Evolutionary conservation across 37 sponge, comb jelly and placozoan species (phyloP).

Genomic region (Geodia barretti): DNA sequence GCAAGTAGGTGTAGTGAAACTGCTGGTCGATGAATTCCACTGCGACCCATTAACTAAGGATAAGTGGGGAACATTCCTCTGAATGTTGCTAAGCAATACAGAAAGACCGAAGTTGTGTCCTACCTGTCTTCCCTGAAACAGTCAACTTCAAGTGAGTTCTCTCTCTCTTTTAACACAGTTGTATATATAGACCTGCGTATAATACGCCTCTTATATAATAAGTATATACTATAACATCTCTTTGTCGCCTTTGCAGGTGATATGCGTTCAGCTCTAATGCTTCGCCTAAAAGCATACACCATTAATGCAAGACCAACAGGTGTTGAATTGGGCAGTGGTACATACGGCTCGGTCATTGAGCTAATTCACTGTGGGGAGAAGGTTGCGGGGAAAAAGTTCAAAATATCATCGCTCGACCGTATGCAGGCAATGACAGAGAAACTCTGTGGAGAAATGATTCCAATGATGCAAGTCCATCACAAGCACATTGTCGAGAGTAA

Average conservation of each 20-base stretch:
- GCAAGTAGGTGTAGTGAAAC: background rate
- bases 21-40: background rate
- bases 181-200: no score
- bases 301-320: background rate
- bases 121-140: background rate
- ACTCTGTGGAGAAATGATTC: background rate
- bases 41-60: background rate
- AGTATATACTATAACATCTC: no score
- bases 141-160: background rate
- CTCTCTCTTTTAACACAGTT: no score
- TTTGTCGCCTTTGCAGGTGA: background rate
- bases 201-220: background rate
- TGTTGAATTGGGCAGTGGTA: background rate
- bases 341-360: background rate
- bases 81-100: background rate
- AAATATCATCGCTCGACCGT: background rate
- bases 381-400: background rate
- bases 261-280: background rate
- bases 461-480: background rate
- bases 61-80: background rate
- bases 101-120: background rate
- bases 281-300: background rate
- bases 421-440: background rate
- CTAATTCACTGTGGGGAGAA: background rate
- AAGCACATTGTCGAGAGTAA: background rate